Evolutionary conservation across 2,797 vertebrate genomes (phyloP).

Genomic region (Parambassis ranga): DNA sequence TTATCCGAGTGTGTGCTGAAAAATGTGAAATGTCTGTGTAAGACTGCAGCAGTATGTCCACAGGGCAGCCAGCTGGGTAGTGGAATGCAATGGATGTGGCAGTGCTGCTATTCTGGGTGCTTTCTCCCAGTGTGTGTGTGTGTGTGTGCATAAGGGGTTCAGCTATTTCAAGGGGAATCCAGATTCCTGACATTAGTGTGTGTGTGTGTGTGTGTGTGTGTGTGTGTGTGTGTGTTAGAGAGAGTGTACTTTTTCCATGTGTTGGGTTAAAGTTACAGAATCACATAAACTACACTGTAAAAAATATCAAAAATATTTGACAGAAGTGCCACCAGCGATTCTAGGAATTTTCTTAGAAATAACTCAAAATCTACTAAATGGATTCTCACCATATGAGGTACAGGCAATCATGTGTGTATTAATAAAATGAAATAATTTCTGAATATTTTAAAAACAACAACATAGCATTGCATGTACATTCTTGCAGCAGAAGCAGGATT

Average conservation of each 20-base stretch:
- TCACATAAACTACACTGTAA: constrained; percentile 15
- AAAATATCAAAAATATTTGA: neutral
- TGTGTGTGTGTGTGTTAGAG: neutral
- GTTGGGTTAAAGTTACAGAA: constrained; percentile 34
- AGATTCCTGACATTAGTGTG: constrained; percentile 52
- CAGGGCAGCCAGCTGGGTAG: constrained; percentile 44
- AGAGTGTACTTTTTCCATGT: constrained; percentile 31
- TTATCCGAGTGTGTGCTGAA: neutral
- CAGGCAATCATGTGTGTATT: too few species aligned
- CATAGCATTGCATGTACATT: too few species aligned
- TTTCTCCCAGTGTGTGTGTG: constrained; percentile 19
- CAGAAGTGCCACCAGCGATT: too few species aligned
- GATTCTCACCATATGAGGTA: too few species aligned
- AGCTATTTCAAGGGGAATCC: constrained; percentile 66
- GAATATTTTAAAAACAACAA: too few species aligned
- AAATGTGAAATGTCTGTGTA: constrained; percentile 19
- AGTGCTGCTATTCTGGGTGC: constrained; percentile 62
- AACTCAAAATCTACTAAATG: neutral
- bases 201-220: neutral
- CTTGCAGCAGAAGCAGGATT: too few species aligned
- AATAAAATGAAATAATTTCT: too few species aligned
- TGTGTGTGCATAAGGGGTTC: constrained; percentile 24
- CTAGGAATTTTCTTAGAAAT: too few species aligned
- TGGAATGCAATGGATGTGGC: constrained; percentile 63
- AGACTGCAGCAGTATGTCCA: constrained; percentile 17